Conservation (phyloP, 1,140 invertebrate species). For the Spodoptera frugiperda region DNA sequence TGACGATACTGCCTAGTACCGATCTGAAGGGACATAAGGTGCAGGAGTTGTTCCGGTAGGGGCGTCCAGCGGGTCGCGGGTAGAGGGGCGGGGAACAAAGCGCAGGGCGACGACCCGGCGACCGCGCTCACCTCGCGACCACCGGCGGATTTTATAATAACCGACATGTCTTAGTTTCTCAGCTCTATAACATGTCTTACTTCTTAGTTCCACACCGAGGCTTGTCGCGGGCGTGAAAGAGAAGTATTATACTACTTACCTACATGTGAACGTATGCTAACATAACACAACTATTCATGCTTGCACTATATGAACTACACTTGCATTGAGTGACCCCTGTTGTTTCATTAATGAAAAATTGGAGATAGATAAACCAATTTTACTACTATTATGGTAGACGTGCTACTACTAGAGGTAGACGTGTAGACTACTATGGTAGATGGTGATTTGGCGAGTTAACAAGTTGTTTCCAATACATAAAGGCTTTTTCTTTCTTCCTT, state of each 20-base stretch:
- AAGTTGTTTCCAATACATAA: too few species aligned
- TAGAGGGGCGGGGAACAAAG: conserved; percentile 63
- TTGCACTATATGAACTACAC: too few species aligned
- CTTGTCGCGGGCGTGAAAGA: neutral
- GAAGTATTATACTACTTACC: neutral
- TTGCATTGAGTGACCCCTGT: too few species aligned
- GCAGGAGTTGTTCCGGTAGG: conserved; percentile 31
- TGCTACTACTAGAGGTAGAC: too few species aligned
- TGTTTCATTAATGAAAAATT: too few species aligned
- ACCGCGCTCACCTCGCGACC: conserved; percentile 55
- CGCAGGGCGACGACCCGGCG: conserved; percentile 66
- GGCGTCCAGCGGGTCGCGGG: conserved; percentile 16
- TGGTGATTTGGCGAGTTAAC: too few species aligned
- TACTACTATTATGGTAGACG: too few species aligned
- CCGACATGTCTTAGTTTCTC: conserved; percentile 28
- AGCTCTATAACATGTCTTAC: conserved; percentile 31
- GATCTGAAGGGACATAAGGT: conserved; percentile 24
- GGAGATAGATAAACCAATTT: too few species aligned
- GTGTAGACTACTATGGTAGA: too few species aligned
- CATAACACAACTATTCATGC: neutral
- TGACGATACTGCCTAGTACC: neutral
- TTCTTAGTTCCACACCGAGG: neutral
- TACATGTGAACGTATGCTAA: neutral
- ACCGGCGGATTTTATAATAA: conserved; percentile 38
- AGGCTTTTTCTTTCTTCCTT: too few species aligned